phyloP scores from a whole-genome alignment of 2,113 vertebrate species.

The Prunella fulvescens region DNA sequence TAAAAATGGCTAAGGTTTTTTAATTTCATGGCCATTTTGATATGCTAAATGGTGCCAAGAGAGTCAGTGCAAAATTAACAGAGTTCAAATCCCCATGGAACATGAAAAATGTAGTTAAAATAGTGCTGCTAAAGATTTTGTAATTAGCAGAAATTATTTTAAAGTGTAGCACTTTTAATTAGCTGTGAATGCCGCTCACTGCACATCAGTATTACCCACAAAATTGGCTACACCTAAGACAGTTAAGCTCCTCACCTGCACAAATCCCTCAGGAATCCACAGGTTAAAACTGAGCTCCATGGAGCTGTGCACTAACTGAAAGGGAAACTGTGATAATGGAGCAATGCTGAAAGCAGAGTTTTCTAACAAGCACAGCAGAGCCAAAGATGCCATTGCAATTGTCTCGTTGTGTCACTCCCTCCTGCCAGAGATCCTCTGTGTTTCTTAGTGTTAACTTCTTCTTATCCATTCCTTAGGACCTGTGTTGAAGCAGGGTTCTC shows the following conservation, averaged over 20 bases:
- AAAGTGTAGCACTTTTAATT: conserved; percentile 21
- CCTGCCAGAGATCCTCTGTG: neutral
- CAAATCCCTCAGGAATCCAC: neutral
- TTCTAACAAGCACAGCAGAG: neutral
- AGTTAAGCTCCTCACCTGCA: neutral
- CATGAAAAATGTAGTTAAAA: conserved; percentile 16
- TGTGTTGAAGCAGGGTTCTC: neutral
- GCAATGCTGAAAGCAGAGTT: neutral
- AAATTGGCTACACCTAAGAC: neutral
- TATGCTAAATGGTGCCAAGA: conserved; percentile 8
- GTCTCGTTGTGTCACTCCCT: neutral
- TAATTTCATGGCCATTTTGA: conserved; percentile 47
- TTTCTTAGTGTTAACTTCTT: neutral
- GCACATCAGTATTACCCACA: neutral
- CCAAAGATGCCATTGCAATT: neutral
- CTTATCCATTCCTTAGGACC: neutral
- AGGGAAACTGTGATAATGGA: neutral
- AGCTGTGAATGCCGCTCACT: neutral
- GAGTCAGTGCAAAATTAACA: neutral
- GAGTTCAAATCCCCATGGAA: conserved; percentile 4
- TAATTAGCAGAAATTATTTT: conserved; percentile 42
- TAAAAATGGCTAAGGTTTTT: neutral
- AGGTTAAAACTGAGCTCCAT: neutral
- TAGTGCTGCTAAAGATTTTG: conserved; percentile 11
- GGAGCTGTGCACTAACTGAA: neutral